These are phyloP conservation scores for Apamea sordens DNA, from an alignment of 2,888 invertebrate species.

Conservation along the genomic window DNA sequence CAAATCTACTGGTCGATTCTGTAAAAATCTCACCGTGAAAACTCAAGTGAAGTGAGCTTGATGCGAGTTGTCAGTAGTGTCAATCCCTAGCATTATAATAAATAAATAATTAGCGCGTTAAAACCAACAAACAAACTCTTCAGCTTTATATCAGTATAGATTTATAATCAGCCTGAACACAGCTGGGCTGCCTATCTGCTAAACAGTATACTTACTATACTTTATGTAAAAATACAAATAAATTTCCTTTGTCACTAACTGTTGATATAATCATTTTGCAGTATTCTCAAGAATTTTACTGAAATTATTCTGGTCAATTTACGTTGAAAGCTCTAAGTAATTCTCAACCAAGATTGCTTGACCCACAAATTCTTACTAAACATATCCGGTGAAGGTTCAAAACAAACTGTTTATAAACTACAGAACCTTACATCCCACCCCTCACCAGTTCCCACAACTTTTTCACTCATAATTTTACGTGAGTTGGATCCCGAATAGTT, in stretches of 20 bases:
- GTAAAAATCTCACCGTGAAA: too few species aligned
- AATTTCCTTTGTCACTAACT: not conserved
- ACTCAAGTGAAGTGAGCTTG: too few species aligned
- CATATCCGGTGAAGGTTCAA: not conserved
- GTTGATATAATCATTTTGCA: not conserved
- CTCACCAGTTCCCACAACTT: conserved; percentile 26
- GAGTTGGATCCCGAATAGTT: conserved; percentile 45
- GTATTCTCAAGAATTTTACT: not conserved
- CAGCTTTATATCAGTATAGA: too few species aligned
- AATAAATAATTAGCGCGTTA: too few species aligned
- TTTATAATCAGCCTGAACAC: too few species aligned
- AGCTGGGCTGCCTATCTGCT: not conserved
- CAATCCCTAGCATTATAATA: too few species aligned
- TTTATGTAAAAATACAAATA: not conserved
- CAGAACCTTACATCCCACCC: conserved; percentile 21
- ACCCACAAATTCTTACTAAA: not conserved
- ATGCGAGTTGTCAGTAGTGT: too few species aligned
- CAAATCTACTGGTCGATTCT: too few species aligned
- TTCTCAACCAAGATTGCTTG: not conserved
- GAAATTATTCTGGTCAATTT: not conserved
- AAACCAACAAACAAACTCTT: too few species aligned
- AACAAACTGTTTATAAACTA: not conserved
- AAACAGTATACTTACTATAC: not conserved
- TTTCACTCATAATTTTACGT: conserved; percentile 54
- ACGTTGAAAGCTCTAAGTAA: not conserved